Conservation (phyloP, 2,797 vertebrate species). For the Glyptemys insculpta region DNA sequence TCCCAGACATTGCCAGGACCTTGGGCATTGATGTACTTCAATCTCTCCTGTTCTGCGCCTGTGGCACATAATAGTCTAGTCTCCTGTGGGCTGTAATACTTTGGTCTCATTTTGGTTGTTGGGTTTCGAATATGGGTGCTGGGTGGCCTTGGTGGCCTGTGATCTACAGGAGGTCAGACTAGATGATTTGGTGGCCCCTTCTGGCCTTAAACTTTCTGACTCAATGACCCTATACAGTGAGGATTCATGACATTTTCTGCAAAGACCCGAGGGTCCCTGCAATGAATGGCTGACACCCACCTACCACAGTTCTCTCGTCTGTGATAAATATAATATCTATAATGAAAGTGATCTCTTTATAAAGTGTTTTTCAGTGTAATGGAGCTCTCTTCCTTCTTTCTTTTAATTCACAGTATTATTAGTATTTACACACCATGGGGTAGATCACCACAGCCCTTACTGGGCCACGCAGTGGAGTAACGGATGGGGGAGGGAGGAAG, state of each 20-base stretch:
- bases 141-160: too few species aligned
- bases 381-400: not conserved
- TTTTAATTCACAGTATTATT: not conserved
- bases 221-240: rapidly evolving
- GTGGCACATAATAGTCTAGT: not conserved
- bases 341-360: not conserved
- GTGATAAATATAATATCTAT: not conserved
- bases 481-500: not conserved
- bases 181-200: not conserved
- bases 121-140: not conserved
- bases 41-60: not conserved
- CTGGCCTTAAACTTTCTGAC: not conserved
- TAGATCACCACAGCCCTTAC: not conserved
- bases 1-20: not conserved
- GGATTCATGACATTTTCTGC: not conserved
- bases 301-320: not conserved
- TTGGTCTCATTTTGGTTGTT: not conserved
- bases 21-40: not conserved
- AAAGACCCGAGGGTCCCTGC: rapidly evolving
- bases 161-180: not conserved
- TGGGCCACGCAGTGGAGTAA: not conserved
- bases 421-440: not conserved
- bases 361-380: not conserved
- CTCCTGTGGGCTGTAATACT: not conserved
- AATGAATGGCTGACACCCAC: not conserved